Conservation (phyloP, 2,888 invertebrate species). For the Rhyacophila evoluta region DNA sequence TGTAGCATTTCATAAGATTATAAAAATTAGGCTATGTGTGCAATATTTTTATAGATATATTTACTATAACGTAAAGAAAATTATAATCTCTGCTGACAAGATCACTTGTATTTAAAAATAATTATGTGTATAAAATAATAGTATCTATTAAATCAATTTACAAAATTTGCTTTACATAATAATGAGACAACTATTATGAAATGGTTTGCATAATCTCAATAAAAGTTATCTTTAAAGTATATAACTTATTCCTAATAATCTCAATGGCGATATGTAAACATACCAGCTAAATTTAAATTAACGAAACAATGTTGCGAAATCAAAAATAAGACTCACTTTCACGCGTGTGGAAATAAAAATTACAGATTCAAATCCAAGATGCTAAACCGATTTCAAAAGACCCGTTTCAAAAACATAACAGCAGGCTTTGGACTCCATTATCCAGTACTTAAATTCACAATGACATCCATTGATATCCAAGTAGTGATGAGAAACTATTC, state of each 20-base stretch:
- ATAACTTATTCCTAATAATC: constrained; percentile 5
- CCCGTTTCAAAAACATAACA: no score
- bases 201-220: constrained; percentile 9
- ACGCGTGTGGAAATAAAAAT: no score
- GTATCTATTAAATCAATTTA: not conserved
- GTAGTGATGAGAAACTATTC: no score
- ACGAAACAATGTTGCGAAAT: not conserved
- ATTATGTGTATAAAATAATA: not conserved
- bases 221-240: not conserved
- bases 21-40: no score
- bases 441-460: no score
- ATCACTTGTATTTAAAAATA: constrained; percentile 2
- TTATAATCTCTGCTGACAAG: constrained; percentile 12
- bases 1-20: no score
- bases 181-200: not conserved
- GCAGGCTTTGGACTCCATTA: no score
- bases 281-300: not conserved
- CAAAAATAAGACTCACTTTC: no score
- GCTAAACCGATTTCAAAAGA: no score
- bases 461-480: no score
- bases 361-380: no score
- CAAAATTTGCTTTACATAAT: not conserved
- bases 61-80: constrained; percentile 24
- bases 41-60: not conserved
- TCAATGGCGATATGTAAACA: constrained; percentile 1